Base-by-base conservation (phyloP, 2,797 vertebrate species). In the Arremon aurantiirostris region DNA sequence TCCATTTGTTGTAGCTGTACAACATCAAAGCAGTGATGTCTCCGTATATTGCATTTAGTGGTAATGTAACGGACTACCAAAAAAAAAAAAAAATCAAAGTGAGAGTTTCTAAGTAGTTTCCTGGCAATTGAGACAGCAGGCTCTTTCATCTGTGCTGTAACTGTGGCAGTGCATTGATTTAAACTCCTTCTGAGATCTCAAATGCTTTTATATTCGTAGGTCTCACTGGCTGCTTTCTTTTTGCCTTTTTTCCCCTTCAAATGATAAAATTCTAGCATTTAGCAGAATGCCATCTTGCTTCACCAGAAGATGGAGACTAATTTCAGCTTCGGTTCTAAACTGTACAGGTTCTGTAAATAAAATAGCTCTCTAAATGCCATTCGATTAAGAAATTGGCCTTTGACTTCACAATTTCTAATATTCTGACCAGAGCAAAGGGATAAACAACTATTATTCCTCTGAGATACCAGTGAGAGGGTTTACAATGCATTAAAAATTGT, bases 81-180 rank as follows among this genome's bases (percentile, higher is more conserved):
- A 98, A 98, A 97, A 89, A 56, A 24, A 47, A 85, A 83, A 78
- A 86, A 84, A 98, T 98, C 97, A 97, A 98, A 98, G 98, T 96
- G 96, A 98, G 98, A 98, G 98, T 98, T 98, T 98, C 98, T 98
- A 98, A 98, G 98, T 98, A 98, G 97, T 98, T 98, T 98, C 97
- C 96, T 97, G 97, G 98, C 98, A 98, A 98, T 98, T 97, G 98
- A 98, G 98, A 98, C 98, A 98, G 98, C 97, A 96, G 97, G 96
- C 97, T 97, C 97, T 97, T 99, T 98, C 98, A 98, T 98, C 98
- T 98, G 98, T 97, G 96, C 98, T 94, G 97, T 97, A 98, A 98
- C 97, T 97, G 98, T 98, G 97, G 98, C 97, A 97, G 94, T 82
- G 96, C 98, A 98, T 98, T 98, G 98, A 98, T 98, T 98, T 98